Percentiles rank a stretch among this genome's conserved stretches.
Evolutionary conservation across 2,113 vertebrate genomes (phyloP).

Genomic region (Ovis canadensis): DNA sequence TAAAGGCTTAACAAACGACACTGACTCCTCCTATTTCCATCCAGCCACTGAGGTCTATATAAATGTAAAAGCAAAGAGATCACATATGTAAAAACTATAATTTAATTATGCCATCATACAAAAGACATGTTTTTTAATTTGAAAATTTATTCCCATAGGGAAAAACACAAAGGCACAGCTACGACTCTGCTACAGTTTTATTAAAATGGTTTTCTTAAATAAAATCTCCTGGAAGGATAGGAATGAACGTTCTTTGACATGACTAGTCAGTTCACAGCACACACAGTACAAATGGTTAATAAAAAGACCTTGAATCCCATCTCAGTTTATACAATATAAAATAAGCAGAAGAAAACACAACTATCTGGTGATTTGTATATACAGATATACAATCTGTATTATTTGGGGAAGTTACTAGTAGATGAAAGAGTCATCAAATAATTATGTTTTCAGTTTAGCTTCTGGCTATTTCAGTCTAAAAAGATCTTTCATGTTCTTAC

Average conservation of each 20-base stretch:
- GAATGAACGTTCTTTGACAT: neutral
- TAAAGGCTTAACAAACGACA: neutral
- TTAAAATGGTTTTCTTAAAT: neutral
- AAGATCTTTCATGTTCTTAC: neutral
- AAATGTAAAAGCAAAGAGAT: neutral
- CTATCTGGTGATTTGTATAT: conserved; percentile 17
- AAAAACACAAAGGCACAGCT: neutral
- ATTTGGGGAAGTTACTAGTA: conserved; percentile 30
- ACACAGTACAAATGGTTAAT: neutral
- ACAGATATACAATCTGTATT: conserved; percentile 46
- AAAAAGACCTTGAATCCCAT: conserved; percentile 7
- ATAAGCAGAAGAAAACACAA: conserved; percentile 39
- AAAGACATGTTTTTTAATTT: neutral
- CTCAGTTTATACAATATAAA: conserved; percentile 34
- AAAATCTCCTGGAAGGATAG: neutral
- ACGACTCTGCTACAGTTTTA: neutral
- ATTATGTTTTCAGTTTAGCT: conserved; percentile 24
- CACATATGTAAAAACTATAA: neutral
- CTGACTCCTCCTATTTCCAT: neutral
- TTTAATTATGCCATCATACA: neutral
- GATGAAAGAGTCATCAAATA: conserved; percentile 29
- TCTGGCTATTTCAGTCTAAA: conserved; percentile 30
- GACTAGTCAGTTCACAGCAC: neutral
- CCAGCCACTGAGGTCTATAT: neutral
- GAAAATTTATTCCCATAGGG: neutral